Evolutionary conservation across 2,888 invertebrate genomes (phyloP).

Genomic region (Diplazon laetatorius): DNA sequence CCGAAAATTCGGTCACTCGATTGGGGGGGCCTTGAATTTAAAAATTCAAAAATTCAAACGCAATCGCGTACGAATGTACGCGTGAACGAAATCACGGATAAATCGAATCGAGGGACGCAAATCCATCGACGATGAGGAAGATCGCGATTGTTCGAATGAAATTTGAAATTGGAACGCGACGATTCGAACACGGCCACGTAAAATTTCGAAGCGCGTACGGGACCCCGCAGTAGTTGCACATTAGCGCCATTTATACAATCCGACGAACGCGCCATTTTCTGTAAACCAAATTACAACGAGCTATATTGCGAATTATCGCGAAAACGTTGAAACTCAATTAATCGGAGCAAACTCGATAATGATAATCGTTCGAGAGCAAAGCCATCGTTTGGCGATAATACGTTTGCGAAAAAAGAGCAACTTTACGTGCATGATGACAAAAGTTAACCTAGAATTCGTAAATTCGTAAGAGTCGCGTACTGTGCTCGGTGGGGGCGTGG

Average conservation of each 20-base stretch:
- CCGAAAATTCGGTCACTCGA: constrained; percentile 62
- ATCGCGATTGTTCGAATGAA: background rate
- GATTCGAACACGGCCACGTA: constrained; percentile 72
- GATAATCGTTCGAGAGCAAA: background rate
- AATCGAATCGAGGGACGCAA: too few species aligned
- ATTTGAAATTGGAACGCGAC: constrained; percentile 62
- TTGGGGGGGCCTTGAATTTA: constrained; percentile 72
- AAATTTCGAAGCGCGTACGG: constrained; percentile 70
- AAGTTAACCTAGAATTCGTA: constrained; percentile 78
- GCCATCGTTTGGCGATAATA: background rate
- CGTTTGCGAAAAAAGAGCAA: background rate
- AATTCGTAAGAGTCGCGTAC: constrained; percentile 75
- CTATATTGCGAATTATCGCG: constrained; percentile 3
- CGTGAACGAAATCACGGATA: too few species aligned
- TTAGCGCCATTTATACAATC: constrained; percentile 81
- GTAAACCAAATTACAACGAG: constrained; percentile 69
- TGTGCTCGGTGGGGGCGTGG: constrained; percentile 75
- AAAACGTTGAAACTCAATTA: background rate
- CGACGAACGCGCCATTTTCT: constrained; percentile 82
- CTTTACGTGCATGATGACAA: constrained; percentile 21
- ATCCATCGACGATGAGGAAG: background rate
- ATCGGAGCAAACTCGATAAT: too few species aligned
- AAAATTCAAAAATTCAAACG: constrained; percentile 82
- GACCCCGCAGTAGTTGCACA: constrained; percentile 71
- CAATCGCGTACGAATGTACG: constrained; percentile 34